Base-by-base conservation (phyloP, 2,113 vertebrate species). In the Zapus hudsonius region DNA sequence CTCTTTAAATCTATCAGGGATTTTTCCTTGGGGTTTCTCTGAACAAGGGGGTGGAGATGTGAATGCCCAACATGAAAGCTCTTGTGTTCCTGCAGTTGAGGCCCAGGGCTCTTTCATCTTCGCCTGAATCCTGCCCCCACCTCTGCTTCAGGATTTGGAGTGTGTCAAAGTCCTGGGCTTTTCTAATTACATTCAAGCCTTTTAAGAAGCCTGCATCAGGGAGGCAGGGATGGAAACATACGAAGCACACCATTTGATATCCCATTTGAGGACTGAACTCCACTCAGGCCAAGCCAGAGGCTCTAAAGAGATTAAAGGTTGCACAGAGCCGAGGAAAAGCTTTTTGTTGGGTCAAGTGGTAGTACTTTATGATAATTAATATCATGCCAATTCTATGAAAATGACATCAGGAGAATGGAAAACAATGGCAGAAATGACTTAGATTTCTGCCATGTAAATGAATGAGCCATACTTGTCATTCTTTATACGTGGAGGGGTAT, bases 41-140 rank as follows among this genome's bases (percentile, higher is more conserved):
- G 55, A 33, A 84, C 75, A 81, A 78, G 67, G 90, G 89, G 87
- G 82, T 57, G 73, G 87, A 7, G 31, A 66, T 22, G 86, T 63
- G 93, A 73, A 44, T 52, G 82, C 38, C 78, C 57, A 78, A 87
- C 95, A 67, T 89, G 84, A 69, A 96, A 93, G 95, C 87, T 74
- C 81, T 33, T 2, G 29, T 7, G 52, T 93, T 92, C 47, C 27
- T 91, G 66, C 40, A 92, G 33, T 40, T 29, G 64, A 59, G 20
- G 84, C 63, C 87, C 57, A 70, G 89, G 84, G 9, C 66, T 72
- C 76, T 97, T 97, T 97, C 63, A 96, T 86, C 93, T 97, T 33
- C 1, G 78, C 91, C 95, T 92, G 87, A 95, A 81, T 64, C 87
- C 79, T 85, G 69, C 66, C 94, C 94, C 93, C 95, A 91, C 85